Percentiles rank a stretch among this genome's conserved stretches.
phyloP scores from a whole-genome alignment of 1,140 invertebrate genomes.

The Euwallacea similis region DNA sequence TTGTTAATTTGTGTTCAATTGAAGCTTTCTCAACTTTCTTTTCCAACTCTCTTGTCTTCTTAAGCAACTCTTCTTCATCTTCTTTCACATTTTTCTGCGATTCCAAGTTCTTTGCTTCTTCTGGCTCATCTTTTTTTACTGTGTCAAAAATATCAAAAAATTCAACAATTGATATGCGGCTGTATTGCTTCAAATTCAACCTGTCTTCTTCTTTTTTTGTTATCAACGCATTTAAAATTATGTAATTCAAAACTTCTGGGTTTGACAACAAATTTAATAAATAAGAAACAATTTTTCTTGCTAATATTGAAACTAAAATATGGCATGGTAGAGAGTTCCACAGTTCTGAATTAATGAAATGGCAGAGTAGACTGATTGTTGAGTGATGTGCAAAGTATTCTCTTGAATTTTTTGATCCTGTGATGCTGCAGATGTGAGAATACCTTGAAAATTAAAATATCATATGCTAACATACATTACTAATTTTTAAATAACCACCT shows the following conservation, averaged over 20 bases:
- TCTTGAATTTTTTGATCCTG: conserved; percentile 54
- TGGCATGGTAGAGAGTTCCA: conserved; percentile 67
- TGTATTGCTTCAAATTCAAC: conserved; percentile 41
- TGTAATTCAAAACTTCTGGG: conserved; percentile 60
- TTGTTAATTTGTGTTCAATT: neutral
- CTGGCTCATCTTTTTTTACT: conserved; percentile 45
- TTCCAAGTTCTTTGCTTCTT: neutral
- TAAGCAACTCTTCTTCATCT: conserved; percentile 1
- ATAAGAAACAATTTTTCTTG: conserved; percentile 60
- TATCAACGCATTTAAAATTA: conserved; percentile 47
- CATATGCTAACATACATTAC: neutral
- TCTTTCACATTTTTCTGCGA: neutral
- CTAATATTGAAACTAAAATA: conserved; percentile 62
- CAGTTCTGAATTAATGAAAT: conserved; percentile 67
- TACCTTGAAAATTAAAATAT: conserved; percentile 46
- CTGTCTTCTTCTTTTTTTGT: conserved; percentile 35
- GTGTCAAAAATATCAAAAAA: conserved; percentile 51
- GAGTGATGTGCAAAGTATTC: conserved; percentile 63
- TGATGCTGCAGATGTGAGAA: conserved; percentile 53
- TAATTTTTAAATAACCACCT: conserved; percentile 18
- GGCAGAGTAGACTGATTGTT: conserved; percentile 61
- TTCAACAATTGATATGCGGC: conserved; percentile 44
- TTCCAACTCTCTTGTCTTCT: conserved; percentile 13
- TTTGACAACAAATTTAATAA: conserved; percentile 56
- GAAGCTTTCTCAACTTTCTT: conserved; percentile 8